Evolutionary conservation across 2,113 vertebrate species (phyloP).

Genomic region (Pelecanoides urinatrix): DNA sequence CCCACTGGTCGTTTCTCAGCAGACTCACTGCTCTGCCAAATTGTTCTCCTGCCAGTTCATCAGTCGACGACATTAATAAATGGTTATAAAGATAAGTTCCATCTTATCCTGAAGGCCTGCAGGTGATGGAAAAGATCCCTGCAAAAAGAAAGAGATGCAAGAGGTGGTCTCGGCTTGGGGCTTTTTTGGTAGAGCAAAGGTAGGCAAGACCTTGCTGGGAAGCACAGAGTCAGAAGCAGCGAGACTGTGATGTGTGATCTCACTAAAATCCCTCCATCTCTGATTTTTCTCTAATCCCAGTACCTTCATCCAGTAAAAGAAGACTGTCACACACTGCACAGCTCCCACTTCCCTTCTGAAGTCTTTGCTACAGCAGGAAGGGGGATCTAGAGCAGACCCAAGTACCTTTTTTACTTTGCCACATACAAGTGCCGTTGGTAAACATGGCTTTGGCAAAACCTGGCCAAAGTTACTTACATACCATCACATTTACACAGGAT

Average conservation of each 20-base stretch:
- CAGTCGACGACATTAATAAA: conserved; percentile 33
- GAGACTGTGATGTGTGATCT: not conserved
- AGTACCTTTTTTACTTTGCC: not conserved
- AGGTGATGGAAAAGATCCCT: conserved; percentile 17
- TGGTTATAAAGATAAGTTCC: conserved; percentile 42
- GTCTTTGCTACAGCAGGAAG: not conserved
- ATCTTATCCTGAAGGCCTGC: conserved; percentile 3
- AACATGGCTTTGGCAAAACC: not conserved
- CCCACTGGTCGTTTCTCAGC: conserved; percentile 39
- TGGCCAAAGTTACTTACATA: not conserved
- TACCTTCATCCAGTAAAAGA: not conserved
- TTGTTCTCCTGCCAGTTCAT: conserved; percentile 35
- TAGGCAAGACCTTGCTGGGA: not conserved
- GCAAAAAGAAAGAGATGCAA: not conserved
- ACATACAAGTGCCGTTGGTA: not conserved
- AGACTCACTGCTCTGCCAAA: not conserved
- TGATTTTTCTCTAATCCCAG: not conserved
- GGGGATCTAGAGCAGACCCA: not conserved
- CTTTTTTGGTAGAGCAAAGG: not conserved
- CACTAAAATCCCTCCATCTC: not conserved
- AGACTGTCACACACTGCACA: not conserved
- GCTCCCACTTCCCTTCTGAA: not conserved
- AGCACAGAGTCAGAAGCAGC: not conserved
- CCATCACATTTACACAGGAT: not conserved
- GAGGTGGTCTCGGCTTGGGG: not conserved